Conservation (phyloP, 64 coral and sea anemone species). For the Montipora efflorescens region DNA sequence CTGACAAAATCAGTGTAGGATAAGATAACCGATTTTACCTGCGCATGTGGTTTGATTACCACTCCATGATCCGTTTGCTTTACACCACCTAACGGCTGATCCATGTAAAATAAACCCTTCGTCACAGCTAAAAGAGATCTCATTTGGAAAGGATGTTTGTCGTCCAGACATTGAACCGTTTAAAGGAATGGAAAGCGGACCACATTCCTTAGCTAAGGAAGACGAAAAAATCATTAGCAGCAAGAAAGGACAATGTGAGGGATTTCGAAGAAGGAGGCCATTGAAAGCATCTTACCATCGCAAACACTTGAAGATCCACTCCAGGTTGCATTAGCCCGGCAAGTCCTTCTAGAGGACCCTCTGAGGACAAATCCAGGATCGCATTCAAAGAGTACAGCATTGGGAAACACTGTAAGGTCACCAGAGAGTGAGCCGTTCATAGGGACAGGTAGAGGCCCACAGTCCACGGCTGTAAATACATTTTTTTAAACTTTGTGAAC, state of each 20-base stretch:
- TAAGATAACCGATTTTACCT: slow-evolving; percentile 2
- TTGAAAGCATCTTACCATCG: neutral
- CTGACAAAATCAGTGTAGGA: too few species aligned
- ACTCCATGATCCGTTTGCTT: slow-evolving; percentile 37
- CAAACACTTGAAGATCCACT: neutral
- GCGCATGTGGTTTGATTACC: slow-evolving; percentile 4
- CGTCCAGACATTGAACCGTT: slow-evolving; percentile 49
- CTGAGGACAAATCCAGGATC: slow-evolving; percentile 47
- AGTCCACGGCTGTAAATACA: slow-evolving; percentile 57
- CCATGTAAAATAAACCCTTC: slow-evolving; percentile 41
- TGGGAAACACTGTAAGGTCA: slow-evolving; percentile 39
- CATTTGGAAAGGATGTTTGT: slow-evolving; percentile 53
- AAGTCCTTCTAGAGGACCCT: slow-evolving; percentile 24
- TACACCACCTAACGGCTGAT: slow-evolving; percentile 12
- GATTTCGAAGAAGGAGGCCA: too few species aligned
- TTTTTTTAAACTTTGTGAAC: neutral
- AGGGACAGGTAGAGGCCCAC: slow-evolving; percentile 57
- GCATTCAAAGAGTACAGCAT: slow-evolving; percentile 16
- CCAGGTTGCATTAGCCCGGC: slow-evolving; percentile 41
- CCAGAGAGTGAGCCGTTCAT: slow-evolving; percentile 41
- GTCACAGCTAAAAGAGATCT: slow-evolving; percentile 7
- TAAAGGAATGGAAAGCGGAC: slow-evolving; percentile 30
- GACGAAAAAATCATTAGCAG: too few species aligned
- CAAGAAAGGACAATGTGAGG: too few species aligned
- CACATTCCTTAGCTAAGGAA: slow-evolving; percentile 60